These are phyloP conservation scores for Caracal caracal DNA, from an alignment of 2,113 vertebrate species.

Conservation along the genomic window DNA sequence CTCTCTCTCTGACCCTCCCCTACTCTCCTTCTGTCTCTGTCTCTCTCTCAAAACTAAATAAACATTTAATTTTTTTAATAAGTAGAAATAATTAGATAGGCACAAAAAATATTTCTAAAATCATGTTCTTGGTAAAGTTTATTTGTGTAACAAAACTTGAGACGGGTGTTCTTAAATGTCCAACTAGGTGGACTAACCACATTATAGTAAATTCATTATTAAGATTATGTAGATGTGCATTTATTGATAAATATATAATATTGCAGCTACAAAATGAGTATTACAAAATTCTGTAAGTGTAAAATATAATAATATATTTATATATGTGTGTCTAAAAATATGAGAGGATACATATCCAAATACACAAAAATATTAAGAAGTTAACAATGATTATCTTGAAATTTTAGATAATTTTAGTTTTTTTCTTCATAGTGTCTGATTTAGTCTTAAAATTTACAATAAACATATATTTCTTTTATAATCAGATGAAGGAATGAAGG, in stretches of 20 bases:
- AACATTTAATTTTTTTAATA: too few species aligned
- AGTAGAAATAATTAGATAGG: not conserved
- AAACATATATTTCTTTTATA: not conserved
- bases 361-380: not conserved
- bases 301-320: not conserved
- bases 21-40: too few species aligned
- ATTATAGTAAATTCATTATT: not conserved
- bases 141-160: not conserved
- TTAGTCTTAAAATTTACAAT: not conserved
- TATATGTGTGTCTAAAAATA: not conserved
- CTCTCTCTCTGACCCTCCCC: too few species aligned
- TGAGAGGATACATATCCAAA: not conserved
- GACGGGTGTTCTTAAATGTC: not conserved
- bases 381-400: not conserved
- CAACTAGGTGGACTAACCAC: not conserved
- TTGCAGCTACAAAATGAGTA: not conserved
- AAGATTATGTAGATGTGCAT: not conserved
- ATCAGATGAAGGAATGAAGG: not conserved
- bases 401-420: not conserved
- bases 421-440: not conserved
- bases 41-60: too few species aligned
- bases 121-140: not conserved
- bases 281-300: not conserved
- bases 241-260: not conserved
- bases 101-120: not conserved